phyloP scores from a whole-genome alignment of 92 coral and sea anemone species.

The Phenganax subtilis region DNA sequence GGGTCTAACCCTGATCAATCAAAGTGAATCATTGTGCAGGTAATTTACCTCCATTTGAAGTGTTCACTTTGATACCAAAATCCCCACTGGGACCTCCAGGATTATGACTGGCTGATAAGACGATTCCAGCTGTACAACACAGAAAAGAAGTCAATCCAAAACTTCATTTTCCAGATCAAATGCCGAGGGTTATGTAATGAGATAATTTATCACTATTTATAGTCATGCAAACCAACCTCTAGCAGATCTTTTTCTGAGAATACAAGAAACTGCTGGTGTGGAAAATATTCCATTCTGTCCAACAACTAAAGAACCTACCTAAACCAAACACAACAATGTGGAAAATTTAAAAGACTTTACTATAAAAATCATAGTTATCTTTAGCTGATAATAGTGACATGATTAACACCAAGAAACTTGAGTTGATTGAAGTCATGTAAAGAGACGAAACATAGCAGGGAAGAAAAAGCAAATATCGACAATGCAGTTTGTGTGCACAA shows the following conservation, averaged over 20 bases:
- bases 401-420: too few relatives aligned
- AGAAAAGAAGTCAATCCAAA: not conserved
- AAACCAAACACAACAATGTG: not conserved
- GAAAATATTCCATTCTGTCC: conserved; percentile 97
- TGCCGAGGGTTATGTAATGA: too few relatives aligned
- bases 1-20: not conserved
- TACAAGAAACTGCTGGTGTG: conserved; percentile 93
- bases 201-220: too few relatives aligned
- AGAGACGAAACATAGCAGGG: too few relatives aligned
- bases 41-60: conserved; percentile 83
- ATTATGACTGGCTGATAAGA: conserved; percentile 93
- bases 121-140: conserved; percentile 66
- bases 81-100: conserved; percentile 93
- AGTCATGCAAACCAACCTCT: conserved; percentile 53
- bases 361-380: too few relatives aligned
- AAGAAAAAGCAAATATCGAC: too few relatives aligned
- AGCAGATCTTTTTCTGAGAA: conserved; percentile 78
- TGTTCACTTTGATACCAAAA: conserved; percentile 91
- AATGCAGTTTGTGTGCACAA: too few relatives aligned
- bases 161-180: too few relatives aligned
- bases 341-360: too few relatives aligned
- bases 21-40: not conserved
- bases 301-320: conserved; percentile 80
- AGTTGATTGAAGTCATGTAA: too few relatives aligned
- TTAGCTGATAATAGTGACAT: too few relatives aligned